Percentiles rank a stretch among this genome's conserved stretches.
phyloP scores from a whole-genome alignment of 2,888 invertebrate species.

The Caenorhabditis parvicauda region DNA sequence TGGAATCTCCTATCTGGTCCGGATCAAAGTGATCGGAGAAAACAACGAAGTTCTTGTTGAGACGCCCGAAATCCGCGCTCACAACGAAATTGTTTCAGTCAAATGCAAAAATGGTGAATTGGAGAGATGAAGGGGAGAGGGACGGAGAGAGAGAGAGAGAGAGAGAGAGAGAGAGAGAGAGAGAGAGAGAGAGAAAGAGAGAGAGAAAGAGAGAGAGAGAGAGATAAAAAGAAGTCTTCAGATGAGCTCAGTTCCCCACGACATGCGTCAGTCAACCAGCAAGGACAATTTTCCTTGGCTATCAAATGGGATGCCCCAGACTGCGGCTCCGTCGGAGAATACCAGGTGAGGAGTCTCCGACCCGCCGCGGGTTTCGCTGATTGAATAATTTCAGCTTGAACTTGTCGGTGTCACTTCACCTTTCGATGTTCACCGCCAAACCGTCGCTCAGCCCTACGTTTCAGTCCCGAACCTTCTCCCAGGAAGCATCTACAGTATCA shows the following conservation, averaged over 20 bases:
- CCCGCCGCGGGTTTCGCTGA: too few species aligned
- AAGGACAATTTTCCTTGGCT: slow-evolving; percentile 54
- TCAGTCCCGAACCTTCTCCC: slow-evolving; percentile 60
- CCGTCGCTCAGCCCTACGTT: slow-evolving; percentile 58
- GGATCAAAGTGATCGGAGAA: slow-evolving; percentile 60
- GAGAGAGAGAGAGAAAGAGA: background rate
- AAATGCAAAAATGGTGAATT: slow-evolving; percentile 56
- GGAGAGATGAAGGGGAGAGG: background rate
- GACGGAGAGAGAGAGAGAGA: background rate
- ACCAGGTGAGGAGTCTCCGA: slow-evolving; percentile 34
- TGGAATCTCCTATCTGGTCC: slow-evolving; percentile 60
- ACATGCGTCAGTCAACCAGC: slow-evolving; percentile 51
- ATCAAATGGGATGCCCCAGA: slow-evolving; percentile 61
- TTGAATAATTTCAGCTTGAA: slow-evolving; percentile 49
- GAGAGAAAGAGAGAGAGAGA: too few species aligned
- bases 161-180: background rate
- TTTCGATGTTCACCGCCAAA: slow-evolving; percentile 61
- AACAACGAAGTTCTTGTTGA: slow-evolving; percentile 61
- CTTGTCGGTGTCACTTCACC: slow-evolving; percentile 50
- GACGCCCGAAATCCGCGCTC: slow-evolving; percentile 62
- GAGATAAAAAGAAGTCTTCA: slow-evolving; percentile 25
- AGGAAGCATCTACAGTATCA: slow-evolving; percentile 59
- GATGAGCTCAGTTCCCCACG: slow-evolving; percentile 59
- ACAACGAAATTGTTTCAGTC: slow-evolving; percentile 61
- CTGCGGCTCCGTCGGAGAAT: slow-evolving; percentile 60